phyloP scores from a whole-genome alignment of 1,140 invertebrate species.

The Lepidostoma basale region DNA sequence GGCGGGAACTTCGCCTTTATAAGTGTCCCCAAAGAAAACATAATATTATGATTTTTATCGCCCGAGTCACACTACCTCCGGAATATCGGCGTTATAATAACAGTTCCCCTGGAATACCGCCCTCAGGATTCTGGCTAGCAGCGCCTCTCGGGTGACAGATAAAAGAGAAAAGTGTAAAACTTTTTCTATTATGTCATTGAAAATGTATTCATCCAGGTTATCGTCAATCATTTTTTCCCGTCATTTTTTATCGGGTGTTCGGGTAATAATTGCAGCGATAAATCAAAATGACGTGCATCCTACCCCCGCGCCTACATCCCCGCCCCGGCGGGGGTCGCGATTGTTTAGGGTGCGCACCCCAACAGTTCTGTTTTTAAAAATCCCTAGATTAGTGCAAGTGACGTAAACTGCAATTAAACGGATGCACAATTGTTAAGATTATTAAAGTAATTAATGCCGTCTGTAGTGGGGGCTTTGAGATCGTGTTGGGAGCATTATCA shows the following conservation, averaged over 20 bases:
- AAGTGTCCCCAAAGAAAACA: not conserved
- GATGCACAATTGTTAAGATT: constrained; percentile 24
- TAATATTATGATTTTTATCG: constrained; percentile 6
- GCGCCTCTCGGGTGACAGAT: constrained; percentile 6
- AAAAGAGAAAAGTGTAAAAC: constrained; percentile 25
- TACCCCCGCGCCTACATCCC: constrained; percentile 47
- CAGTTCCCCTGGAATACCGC: not conserved
- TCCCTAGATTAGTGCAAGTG: constrained; percentile 23
- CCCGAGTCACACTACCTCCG: not conserved
- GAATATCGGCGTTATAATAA: constrained; percentile 1
- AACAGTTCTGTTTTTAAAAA: not conserved
- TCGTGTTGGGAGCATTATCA: too few species aligned
- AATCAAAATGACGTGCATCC: constrained; percentile 61
- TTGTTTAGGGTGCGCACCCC: constrained; percentile 16
- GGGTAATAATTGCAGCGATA: constrained; percentile 56
- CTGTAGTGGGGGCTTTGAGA: not conserved
- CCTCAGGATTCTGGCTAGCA: not conserved
- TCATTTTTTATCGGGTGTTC: constrained; percentile 49
- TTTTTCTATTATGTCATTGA: constrained; percentile 43
- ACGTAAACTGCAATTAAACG: constrained; percentile 39
- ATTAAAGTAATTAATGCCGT: constrained; percentile 22
- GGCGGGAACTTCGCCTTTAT: too few species aligned
- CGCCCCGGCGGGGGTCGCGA: constrained; percentile 3
- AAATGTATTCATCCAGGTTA: constrained; percentile 40
- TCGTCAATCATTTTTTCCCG: constrained; percentile 46